These are phyloP conservation scores for Stenopsyche tienmushanensis DNA, from an alignment of 1,140 invertebrate species.

Conservation along the genomic window DNA sequence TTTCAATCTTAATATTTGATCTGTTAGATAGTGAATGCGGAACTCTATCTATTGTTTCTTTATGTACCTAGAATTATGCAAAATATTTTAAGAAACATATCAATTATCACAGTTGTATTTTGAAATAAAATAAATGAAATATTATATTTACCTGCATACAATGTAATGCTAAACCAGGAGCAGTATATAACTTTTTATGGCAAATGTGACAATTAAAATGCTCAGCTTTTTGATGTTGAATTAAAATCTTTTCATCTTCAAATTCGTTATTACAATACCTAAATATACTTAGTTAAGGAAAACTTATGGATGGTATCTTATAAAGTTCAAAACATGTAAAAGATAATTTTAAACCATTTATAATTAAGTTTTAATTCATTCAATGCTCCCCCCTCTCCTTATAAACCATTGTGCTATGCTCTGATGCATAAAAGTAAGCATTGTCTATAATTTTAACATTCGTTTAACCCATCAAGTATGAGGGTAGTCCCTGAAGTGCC, in stretches of 20 bases:
- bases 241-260: slow-evolving; percentile 99
- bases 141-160: slow-evolving; percentile 95
- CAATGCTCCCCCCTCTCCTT: too few species aligned
- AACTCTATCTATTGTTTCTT: slow-evolving; percentile 99
- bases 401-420: too few species aligned
- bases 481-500: too few species aligned
- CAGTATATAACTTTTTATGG: slow-evolving; percentile 99
- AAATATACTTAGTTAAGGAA: slow-evolving; percentile 41
- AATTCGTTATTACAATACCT: slow-evolving; percentile 99
- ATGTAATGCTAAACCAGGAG: slow-evolving; percentile 97
- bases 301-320: too few species aligned
- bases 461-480: too few species aligned
- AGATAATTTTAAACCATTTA: too few species aligned
- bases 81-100: not conserved
- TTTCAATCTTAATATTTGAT: slow-evolving; percentile 99
- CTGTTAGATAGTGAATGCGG: slow-evolving; percentile 97
- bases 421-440: too few species aligned
- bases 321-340: too few species aligned
- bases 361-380: too few species aligned
- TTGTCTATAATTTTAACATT: too few species aligned
- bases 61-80: slow-evolving; percentile 81
- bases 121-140: too few species aligned
- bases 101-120: not conserved
- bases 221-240: slow-evolving; percentile 99
- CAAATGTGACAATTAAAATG: slow-evolving; percentile 99